Evolutionary conservation across 1,140 invertebrate species (phyloP), one percentile per base, ranked within the genome.

Genomic region (Pseudomyrmex sp.): DNA sequence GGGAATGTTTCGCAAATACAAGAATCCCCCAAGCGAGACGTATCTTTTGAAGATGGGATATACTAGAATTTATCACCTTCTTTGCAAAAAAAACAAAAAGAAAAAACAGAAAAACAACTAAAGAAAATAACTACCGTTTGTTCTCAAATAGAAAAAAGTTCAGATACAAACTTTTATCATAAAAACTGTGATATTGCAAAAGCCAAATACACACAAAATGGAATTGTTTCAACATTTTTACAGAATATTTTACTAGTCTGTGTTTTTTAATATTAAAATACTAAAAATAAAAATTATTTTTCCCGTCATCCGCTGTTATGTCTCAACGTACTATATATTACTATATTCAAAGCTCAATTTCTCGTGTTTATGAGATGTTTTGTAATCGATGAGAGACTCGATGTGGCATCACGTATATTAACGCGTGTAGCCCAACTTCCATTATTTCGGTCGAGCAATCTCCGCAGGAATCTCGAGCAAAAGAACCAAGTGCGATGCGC

Each of bases 41-140:
- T 83, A 83, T 83, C 77, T 83, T 56, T 77, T 48, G 23, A 75
- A 82, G 70, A 82, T 82, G 20, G 18, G 58, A 12, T n/a, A 65
- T 23, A 48, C 48, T 5, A 46, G 35, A 23, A 74, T 63, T 56
- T 75, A 74, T 80, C 54, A 70, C 46, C 48, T 74, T 12, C n/a
- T 52, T 63, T 26, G 23, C 8, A 48, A 59, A 61, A 61, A 61
- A 50, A 35, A 72, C 2, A 12, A 48, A 15, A 62, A 15, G 44
- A 75, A 62, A 52, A 63, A 9, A 48, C 44, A 46, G 52, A 7
- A 35, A 35, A 7, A 2, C 35, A 35, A 35, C 35, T 35, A 0
- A 35, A 7, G 7, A 35, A 35, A 35, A 35, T 35, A 35, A 35
- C 4, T 35, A 35, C 35, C 26, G 9, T 18, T 44, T n/a, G 20